A percentile compares a stretch with the other conserved stretches of the same genome.
These are phyloP conservation scores for Rotaria magnacalcarata DNA, from an alignment of 2,888 invertebrate genomes.

Conservation along the genomic window DNA sequence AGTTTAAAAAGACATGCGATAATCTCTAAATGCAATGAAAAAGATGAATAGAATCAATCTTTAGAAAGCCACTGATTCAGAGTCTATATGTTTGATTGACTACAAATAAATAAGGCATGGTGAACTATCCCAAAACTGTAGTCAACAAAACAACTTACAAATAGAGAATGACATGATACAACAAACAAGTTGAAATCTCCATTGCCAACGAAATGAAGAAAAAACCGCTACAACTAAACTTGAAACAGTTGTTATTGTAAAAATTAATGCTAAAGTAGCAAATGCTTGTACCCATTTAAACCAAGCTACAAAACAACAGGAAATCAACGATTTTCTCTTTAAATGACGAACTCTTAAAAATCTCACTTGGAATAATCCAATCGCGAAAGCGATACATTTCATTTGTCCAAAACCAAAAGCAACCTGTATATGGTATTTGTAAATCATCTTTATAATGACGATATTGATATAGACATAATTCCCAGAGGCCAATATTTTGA, in stretches of 20 bases:
- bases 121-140: no score
- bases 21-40: no score
- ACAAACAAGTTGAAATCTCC: neutral
- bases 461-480: slow-evolving; percentile 80
- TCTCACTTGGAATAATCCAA: slow-evolving; percentile 73
- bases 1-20: no score
- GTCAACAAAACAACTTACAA: neutral
- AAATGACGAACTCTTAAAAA: neutral
- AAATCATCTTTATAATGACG: slow-evolving; percentile 75
- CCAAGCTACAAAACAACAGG: slow-evolving; percentile 67
- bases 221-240: slow-evolving; percentile 39
- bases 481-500: slow-evolving; percentile 84
- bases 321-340: no score
- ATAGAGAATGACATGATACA: neutral
- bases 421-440: slow-evolving; percentile 81
- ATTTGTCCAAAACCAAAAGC: slow-evolving; percentile 92
- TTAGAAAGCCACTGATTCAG: no score
- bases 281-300: slow-evolving; percentile 88
- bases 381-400: slow-evolving; percentile 75
- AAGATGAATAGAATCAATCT: no score
- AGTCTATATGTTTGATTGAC: no score
- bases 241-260: slow-evolving; percentile 52
- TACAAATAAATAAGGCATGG: no score
- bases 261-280: slow-evolving; percentile 77
- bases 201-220: slow-evolving; percentile 32